These are phyloP conservation scores for Ctenosaura bakeri DNA, from an alignment of 2,797 vertebrate genomes.

Conservation along the genomic window DNA sequence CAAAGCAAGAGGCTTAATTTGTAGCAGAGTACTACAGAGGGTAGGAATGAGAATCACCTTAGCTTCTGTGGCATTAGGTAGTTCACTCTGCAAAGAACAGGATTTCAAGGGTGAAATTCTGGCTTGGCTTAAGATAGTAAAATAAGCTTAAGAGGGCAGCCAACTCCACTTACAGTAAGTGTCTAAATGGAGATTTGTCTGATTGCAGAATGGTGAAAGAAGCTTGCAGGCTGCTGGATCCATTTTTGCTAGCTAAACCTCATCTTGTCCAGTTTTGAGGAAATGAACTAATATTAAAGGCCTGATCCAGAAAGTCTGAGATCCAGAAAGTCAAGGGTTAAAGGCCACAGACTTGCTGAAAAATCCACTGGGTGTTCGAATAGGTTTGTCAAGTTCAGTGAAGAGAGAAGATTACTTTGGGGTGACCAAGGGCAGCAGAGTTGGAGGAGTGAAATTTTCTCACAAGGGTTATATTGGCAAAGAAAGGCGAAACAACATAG, in stretches of 20 bases:
- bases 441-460: background rate
- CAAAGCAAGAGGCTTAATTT: background rate
- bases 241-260: background rate
- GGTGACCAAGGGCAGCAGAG: background rate
- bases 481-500: background rate
- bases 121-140: constrained; percentile 21
- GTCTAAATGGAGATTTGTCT: constrained; percentile 20
- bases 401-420: background rate
- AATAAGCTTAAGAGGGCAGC: background rate
- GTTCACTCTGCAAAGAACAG: background rate
- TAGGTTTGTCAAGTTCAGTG: background rate
- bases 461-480: background rate
- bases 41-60: background rate
- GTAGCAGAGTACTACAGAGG: background rate
- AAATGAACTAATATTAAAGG: background rate
- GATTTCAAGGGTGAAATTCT: constrained; percentile 25
- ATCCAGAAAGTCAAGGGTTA: background rate
- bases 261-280: background rate
- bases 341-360: background rate
- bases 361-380: background rate
- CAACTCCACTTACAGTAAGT: background rate
- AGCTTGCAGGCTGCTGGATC: background rate
- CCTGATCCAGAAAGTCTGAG: background rate
- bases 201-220: constrained; percentile 2
- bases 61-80: constrained; percentile 7